Evolutionary conservation across 2,888 invertebrate species (phyloP).

Genomic region (Ceratothoa steindachneri): DNA sequence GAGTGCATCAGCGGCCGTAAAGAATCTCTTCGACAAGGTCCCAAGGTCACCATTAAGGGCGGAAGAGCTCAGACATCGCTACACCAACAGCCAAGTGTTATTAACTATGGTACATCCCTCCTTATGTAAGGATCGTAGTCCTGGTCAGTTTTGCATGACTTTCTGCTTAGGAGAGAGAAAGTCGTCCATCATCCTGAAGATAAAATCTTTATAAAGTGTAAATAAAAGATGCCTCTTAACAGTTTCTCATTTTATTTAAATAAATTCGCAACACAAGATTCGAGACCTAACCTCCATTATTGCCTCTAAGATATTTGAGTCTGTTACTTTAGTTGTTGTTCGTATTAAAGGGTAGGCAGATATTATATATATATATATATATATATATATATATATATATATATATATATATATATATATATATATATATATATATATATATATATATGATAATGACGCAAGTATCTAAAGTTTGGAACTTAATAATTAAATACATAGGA

Average conservation of each 20-base stretch:
- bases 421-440: background rate
- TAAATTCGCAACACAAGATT: conserved; percentile 46
- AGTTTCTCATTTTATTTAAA: conserved; percentile 47
- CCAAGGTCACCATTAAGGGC: too few relatives aligned
- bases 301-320: background rate
- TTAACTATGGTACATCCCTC: too few relatives aligned
- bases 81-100: too few relatives aligned
- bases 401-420: conserved; percentile 2
- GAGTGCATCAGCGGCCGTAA: too few relatives aligned
- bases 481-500: background rate
- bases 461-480: background rate
- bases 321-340: background rate
- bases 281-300: background rate
- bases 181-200: too few relatives aligned
- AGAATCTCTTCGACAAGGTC: too few relatives aligned
- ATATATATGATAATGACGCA: background rate
- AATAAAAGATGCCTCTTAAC: background rate
- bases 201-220: too few relatives aligned
- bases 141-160: too few relatives aligned
- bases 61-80: too few relatives aligned
- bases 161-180: too few relatives aligned
- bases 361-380: conserved; percentile 1
- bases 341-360: background rate
- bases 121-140: too few relatives aligned
- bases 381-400: conserved; percentile 1